Conservation (phyloP, 2,888 invertebrate genomes). For the Eupelmus urozonus region DNA sequence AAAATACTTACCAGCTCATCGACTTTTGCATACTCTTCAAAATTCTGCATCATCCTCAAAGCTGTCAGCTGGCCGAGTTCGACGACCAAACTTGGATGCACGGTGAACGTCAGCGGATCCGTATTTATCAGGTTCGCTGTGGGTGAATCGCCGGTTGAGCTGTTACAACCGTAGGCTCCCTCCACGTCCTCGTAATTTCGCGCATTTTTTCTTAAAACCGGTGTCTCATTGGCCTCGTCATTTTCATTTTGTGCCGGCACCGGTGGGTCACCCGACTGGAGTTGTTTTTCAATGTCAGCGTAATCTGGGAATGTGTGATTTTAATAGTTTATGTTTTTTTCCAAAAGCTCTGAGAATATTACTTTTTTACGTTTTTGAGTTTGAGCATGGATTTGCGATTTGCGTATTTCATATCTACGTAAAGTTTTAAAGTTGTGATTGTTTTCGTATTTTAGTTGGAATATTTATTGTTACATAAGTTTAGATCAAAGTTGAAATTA, state of each 20-base stretch:
- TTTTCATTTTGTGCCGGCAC: neutral
- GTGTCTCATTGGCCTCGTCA: neutral
- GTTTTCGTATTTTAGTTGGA: too few species aligned
- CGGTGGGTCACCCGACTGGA: constrained; percentile 25
- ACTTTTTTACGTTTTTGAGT: too few species aligned
- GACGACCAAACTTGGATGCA: constrained; percentile 24
- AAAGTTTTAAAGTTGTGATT: too few species aligned
- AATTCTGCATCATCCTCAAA: constrained; percentile 48
- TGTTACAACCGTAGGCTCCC: neutral
- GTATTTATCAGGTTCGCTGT: neutral
- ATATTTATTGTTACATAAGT: too few species aligned
- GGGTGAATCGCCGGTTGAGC: constrained; percentile 6
- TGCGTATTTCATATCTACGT: too few species aligned
- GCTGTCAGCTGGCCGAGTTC: constrained; percentile 42
- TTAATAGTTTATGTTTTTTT: too few species aligned
- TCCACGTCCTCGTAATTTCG: neutral
- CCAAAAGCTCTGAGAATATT: too few species aligned
- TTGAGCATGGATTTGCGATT: too few species aligned
- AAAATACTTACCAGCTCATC: constrained; percentile 18
- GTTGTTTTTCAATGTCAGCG: constrained; percentile 1
- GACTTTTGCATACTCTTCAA: constrained; percentile 21
- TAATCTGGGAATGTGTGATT: too few species aligned
- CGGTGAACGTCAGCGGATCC: neutral
- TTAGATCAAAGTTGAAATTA: too few species aligned
- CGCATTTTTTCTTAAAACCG: neutral